These are phyloP conservation scores for Apoda limacodes DNA, from an alignment of 2,888 invertebrate species.

Conservation along the genomic window DNA sequence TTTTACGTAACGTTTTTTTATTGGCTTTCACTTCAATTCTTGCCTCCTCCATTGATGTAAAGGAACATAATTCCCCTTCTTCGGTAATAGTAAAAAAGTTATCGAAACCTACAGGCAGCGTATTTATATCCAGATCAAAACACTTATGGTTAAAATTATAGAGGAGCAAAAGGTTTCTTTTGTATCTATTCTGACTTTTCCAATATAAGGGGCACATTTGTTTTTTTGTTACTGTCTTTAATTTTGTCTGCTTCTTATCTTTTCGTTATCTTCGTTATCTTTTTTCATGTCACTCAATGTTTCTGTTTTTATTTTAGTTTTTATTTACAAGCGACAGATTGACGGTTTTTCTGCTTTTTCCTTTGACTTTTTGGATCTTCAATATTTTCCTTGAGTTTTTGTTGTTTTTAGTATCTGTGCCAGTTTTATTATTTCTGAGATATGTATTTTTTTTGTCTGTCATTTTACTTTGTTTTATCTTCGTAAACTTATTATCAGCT, in stretches of 20 bases:
- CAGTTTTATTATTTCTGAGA: too few relatives aligned
- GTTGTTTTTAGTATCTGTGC: too few relatives aligned
- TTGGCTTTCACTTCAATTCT: too few relatives aligned
- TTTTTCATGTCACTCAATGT: slow-evolving; percentile 1
- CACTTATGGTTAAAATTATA: slow-evolving; percentile 1
- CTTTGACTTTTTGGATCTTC: too few relatives aligned
- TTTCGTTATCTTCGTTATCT: not conserved
- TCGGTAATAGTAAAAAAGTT: slow-evolving; percentile 2
- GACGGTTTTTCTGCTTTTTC: slow-evolving; percentile 2
- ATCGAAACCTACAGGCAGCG: slow-evolving; percentile 3
- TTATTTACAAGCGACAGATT: slow-evolving; percentile 3
- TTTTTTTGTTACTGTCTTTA: slow-evolving; percentile 2
- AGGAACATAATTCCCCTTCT: slow-evolving; percentile 3
- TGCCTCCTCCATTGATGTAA: not conserved
- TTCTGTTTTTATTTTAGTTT: slow-evolving; percentile 3
- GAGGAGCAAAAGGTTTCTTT: slow-evolving; percentile 1
- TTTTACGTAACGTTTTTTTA: not conserved
- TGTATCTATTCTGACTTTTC: slow-evolving; percentile 2
- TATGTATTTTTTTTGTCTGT: too few relatives aligned
- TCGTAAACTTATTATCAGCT: too few relatives aligned
- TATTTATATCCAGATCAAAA: slow-evolving; percentile 5
- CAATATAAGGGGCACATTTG: slow-evolving; percentile 1
- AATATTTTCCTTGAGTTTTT: too few relatives aligned
- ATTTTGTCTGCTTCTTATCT: not conserved
- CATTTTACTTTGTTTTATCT: too few relatives aligned